Evolutionary conservation across 2,888 invertebrate genomes (phyloP), one percentile per base, ranked within the genome.

Genomic region (Acheta domesticus): DNA sequence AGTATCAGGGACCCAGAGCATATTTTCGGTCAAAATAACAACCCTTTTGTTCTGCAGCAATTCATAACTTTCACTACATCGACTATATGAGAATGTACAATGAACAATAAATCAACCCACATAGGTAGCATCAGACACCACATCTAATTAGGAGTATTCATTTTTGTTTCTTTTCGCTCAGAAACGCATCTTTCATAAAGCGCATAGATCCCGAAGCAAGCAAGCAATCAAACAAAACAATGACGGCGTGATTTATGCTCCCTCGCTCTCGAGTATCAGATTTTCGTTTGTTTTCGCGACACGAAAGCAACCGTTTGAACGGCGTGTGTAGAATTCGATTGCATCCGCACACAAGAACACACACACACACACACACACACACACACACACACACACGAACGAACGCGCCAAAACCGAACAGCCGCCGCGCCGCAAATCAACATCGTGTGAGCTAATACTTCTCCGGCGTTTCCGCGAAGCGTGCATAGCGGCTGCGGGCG

Each of bases 361-460:
- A 76, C 21, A 76, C 23, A 76, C 20, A 76, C 23, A 76, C 76
- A 76, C 23, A 76, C n/a, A 76, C 23, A 75, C 76, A 75, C 21
- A n/a, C n/a, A n/a, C n/a, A n/a, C n/a, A 76, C 20, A 76, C 23
- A 76, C 76, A 76, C 23, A 76, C 76, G 12, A 4, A 76, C 76
- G 19, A 12, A 73, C 19, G 20, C 12, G 20, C 73, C 19, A 19
- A 73, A 76, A 36, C 36, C 36, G 36, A 36, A 36, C 36, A 36
- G 36, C 11, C 8, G 36, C 8, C 5, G 36, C 36, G 5, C 36
- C 4, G 36, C 36, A 36, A 36, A 36, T 36, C 36, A 36, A 36
- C 36, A 36, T 36, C 36, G 5, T 36, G 36, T 36, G 36, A 36
- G 36, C 36, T 36, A 36, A 36, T 36, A 36, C 36, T 36, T 36